Percentiles rank a stretch among this genome's conserved stretches.
These are phyloP conservation scores for Muscidifurax raptorellus DNA, from an alignment of 1,140 invertebrate species.

Conservation along the genomic window DNA sequence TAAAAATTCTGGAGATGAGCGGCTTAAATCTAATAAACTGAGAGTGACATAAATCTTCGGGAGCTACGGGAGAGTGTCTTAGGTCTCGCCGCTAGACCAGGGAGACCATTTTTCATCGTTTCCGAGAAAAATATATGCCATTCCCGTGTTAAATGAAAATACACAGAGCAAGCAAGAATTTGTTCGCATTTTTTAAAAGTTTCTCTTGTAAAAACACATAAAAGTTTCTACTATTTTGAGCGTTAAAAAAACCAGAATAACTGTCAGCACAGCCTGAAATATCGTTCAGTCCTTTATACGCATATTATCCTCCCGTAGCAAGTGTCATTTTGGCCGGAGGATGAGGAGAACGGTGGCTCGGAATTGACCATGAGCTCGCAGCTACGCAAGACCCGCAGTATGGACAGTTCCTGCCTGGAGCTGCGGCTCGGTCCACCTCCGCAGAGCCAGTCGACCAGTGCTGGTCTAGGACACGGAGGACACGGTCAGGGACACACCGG, in stretches of 20 bases:
- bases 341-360: conserved; percentile 78
- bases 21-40: conserved; percentile 42
- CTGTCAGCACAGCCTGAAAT: too few relatives aligned
- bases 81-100: not conserved
- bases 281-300: too few relatives aligned
- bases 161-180: not conserved
- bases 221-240: too few relatives aligned
- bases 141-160: not conserved
- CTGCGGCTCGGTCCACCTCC: conserved; percentile 77
- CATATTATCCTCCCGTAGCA: conserved; percentile 78
- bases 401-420: conserved; percentile 91
- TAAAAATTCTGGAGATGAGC: conserved; percentile 9
- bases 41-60: conserved; percentile 35
- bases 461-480: conserved; percentile 50
- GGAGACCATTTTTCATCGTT: conserved; percentile 35
- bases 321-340: conserved; percentile 87
- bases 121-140: not conserved
- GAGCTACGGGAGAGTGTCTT: conserved; percentile 7
- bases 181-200: too few relatives aligned
- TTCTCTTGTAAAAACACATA: too few relatives aligned
- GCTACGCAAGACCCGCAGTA: conserved; percentile 89
- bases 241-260: too few relatives aligned
- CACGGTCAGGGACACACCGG: conserved; percentile 39
- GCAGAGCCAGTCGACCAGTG: conserved; percentile 55
- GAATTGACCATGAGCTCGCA: conserved; percentile 82